phyloP scores from a whole-genome alignment of 2,888 invertebrate species.

The Julus scanicus region DNA sequence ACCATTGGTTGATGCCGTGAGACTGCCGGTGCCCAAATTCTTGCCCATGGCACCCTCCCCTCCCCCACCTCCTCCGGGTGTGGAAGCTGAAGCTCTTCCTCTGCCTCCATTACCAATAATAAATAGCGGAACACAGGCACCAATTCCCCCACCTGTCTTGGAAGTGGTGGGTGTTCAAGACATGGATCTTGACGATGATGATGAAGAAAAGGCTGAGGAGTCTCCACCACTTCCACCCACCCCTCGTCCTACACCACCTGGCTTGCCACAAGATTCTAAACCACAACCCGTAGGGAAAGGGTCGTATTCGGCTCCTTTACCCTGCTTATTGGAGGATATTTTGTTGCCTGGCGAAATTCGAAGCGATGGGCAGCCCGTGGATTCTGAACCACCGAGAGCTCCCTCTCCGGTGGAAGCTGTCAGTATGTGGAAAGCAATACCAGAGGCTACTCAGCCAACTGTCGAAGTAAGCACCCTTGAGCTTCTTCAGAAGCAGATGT shows the following conservation, averaged over 20 bases:
- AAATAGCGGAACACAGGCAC: not conserved
- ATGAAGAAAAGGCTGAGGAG: not conserved
- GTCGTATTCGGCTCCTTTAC: conserved; percentile 27
- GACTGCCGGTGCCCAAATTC: not conserved
- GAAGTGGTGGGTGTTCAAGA: conserved; percentile 47
- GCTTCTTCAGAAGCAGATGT: conserved; percentile 52
- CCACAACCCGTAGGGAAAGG: not conserved
- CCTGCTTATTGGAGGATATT: conserved; percentile 53
- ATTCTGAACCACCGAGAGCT: not conserved
- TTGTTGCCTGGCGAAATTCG: conserved; percentile 54
- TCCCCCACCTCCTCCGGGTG: conserved; percentile 14
- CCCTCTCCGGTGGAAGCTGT: conserved; percentile 45
- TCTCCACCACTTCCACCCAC: not conserved
- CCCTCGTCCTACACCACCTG: not conserved
- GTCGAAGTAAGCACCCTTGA: conserved; percentile 54
- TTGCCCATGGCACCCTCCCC: not conserved
- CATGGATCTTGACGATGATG: conserved; percentile 53
- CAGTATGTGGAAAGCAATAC: conserved; percentile 56
- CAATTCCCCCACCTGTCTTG: not conserved
- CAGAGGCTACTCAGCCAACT: conserved; percentile 53
- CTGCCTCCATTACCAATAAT: not conserved
- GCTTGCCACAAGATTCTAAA: not conserved
- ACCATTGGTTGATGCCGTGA: not conserved
- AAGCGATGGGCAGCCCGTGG: not conserved
- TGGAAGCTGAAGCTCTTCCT: not conserved